Evolutionary conservation across 2,113 vertebrate genomes (phyloP).

Genomic region (Cyphomyrus discorhynchus): DNA sequence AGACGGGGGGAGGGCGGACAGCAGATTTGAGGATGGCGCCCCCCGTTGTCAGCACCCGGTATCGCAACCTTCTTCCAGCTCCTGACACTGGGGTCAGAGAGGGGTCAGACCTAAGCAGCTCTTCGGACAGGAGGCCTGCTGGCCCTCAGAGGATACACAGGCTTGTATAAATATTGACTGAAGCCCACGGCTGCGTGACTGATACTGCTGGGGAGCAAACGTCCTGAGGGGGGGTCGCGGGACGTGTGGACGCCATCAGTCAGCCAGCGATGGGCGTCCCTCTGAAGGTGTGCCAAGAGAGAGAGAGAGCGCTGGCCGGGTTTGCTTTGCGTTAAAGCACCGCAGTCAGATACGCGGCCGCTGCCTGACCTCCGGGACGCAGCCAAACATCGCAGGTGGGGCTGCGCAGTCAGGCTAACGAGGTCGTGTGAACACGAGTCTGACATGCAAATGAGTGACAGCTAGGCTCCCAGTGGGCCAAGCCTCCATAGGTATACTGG

Average conservation of each 20-base stretch:
- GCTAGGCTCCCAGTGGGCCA: not conserved
- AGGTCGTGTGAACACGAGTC: not conserved
- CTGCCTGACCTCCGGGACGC: not conserved
- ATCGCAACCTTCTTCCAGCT: not conserved
- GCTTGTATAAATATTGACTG: constrained; percentile 53
- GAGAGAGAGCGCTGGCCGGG: constrained; percentile 30
- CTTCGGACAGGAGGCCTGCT: constrained; percentile 36
- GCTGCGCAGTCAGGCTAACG: not conserved
- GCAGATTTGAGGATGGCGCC: not conserved
- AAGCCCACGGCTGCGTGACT: constrained; percentile 36
- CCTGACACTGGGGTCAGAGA: constrained; percentile 28
- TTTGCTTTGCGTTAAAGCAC: constrained; percentile 18
- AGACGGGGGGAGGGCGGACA: not conserved
- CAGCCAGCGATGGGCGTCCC: constrained; percentile 32
- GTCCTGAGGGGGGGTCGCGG: constrained; percentile 29
- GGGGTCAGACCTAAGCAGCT: constrained; percentile 50
- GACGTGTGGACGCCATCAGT: constrained; percentile 42
- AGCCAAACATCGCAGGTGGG: not conserved
- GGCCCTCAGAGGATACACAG: constrained; percentile 36
- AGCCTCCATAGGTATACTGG: not conserved
- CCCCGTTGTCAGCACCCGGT: not conserved
- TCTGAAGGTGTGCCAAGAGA: constrained; percentile 33
- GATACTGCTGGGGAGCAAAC: constrained; percentile 21
- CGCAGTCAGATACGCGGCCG: constrained; percentile 13
- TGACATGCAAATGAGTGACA: not conserved